These are phyloP conservation scores for Carduelis carduelis DNA, from an alignment of 2,797 vertebrate genomes.

Conservation along the genomic window DNA sequence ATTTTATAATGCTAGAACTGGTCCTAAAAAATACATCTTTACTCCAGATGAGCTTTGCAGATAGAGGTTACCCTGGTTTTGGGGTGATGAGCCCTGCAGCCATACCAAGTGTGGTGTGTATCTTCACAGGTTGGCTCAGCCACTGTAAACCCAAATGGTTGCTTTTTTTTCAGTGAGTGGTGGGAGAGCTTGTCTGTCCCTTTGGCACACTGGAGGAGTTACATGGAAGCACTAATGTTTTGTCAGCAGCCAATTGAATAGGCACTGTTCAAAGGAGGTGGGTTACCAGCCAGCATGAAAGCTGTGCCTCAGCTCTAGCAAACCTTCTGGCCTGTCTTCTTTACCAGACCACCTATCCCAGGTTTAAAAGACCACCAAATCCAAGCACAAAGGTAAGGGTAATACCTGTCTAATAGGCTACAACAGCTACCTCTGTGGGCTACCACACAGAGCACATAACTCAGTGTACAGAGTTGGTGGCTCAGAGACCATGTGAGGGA, in stretches of 20 bases:
- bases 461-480: background rate
- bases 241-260: background rate
- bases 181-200: conserved; percentile 11
- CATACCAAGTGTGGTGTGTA: background rate
- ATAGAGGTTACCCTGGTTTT: background rate
- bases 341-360: background rate
- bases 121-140: background rate
- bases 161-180: background rate
- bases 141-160: background rate
- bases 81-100: background rate
- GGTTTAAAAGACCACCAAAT: conserved; percentile 4
- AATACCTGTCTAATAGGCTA: background rate
- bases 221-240: background rate
- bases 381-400: background rate
- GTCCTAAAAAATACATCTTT: background rate
- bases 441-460: background rate
- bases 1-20: background rate
- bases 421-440: background rate
- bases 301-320: conserved; percentile 2
- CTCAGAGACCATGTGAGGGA: background rate
- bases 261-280: conserved; percentile 4
- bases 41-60: background rate
- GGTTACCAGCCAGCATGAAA: background rate
- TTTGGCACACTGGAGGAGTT: background rate
- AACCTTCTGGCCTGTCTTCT: background rate